These are phyloP conservation scores for Cryptocheilus praepositus DNA, from an alignment of 2,888 invertebrate species.

Conservation along the genomic window DNA sequence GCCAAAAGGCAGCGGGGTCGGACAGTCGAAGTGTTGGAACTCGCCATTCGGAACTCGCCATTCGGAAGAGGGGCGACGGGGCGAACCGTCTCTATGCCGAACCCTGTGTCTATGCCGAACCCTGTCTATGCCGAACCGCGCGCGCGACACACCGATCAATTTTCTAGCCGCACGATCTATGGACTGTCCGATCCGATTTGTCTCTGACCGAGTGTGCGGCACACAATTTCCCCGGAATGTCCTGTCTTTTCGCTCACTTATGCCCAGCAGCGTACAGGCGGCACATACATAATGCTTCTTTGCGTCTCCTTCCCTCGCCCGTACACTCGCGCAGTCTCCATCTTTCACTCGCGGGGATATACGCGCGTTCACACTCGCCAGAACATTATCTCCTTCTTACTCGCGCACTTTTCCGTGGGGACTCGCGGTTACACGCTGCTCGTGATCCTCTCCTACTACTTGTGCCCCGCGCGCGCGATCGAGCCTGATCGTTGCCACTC, in stretches of 20 bases:
- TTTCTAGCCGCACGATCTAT: constrained; percentile 27
- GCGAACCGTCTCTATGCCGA: no score
- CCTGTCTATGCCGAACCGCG: no score
- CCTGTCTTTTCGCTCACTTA: background rate
- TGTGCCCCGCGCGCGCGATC: constrained; percentile 55
- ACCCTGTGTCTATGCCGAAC: no score
- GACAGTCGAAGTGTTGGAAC: constrained; percentile 36
- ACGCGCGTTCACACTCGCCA: constrained; percentile 4
- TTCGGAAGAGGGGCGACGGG: constrained; percentile 17
- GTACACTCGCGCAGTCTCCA: constrained; percentile 7
- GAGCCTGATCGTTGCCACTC: constrained; percentile 57
- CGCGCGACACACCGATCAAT: constrained; percentile 9
- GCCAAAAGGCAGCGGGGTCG: constrained; percentile 64
- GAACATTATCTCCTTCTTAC: constrained; percentile 25
- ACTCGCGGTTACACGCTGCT: no score
- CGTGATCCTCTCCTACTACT: constrained; percentile 55
- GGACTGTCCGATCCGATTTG: constrained; percentile 26
- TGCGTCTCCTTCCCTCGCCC: constrained; percentile 3
- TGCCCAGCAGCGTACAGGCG: background rate
- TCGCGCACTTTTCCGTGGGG: constrained; percentile 29
- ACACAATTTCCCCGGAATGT: constrained; percentile 2
- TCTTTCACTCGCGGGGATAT: constrained; percentile 14
- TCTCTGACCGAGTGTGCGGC: constrained; percentile 22
- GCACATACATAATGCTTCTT: constrained; percentile 9
- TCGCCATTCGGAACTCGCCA: constrained; percentile 43